A percentile compares a stretch with the other conserved stretches of the same genome.
Conservation (phyloP, 2,797 vertebrate species). For the Tinamus major region DNA sequence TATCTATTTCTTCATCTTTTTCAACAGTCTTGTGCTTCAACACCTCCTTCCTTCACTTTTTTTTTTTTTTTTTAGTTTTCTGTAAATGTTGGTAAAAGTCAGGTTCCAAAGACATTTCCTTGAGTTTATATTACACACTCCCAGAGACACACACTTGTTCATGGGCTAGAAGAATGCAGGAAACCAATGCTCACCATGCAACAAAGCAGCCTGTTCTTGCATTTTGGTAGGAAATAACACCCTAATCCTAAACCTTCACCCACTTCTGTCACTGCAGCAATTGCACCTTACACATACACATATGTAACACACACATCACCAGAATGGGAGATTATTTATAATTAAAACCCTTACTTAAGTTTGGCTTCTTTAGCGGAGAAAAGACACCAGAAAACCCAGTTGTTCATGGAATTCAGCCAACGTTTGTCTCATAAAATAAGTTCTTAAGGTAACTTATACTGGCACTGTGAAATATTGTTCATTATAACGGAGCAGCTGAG, state of each 20-base stretch:
- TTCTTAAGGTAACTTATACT: constrained; percentile 83
- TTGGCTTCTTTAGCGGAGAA: constrained; percentile 56
- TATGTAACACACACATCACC: background rate
- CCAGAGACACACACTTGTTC: background rate
- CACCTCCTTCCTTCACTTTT: too few relatives aligned
- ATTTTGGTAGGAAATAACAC: background rate
- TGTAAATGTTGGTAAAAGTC: fast-evolving
- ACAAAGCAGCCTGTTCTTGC: background rate
- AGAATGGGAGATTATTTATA: background rate
- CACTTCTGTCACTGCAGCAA: background rate
- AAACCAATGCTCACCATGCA: background rate
- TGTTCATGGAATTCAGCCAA: constrained; percentile 66
- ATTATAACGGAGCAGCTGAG: constrained; percentile 83
- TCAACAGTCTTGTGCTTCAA: background rate
- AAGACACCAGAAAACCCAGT: constrained; percentile 60
- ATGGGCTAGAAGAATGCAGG: background rate
- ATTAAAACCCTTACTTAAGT: constrained; percentile 65
- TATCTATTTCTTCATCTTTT: background rate
- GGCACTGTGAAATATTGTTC: constrained; percentile 84
- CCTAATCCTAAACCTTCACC: background rate
- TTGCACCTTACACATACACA: background rate
- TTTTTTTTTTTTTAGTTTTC: background rate
- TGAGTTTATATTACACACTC: fast-evolving
- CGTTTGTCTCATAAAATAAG: constrained; percentile 78
- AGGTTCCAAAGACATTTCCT: background rate